Percentiles rank a stretch among this genome's conserved stretches.
Evolutionary conservation across 1,140 invertebrate genomes (phyloP).

Genomic region (Chelonus insularis): DNA sequence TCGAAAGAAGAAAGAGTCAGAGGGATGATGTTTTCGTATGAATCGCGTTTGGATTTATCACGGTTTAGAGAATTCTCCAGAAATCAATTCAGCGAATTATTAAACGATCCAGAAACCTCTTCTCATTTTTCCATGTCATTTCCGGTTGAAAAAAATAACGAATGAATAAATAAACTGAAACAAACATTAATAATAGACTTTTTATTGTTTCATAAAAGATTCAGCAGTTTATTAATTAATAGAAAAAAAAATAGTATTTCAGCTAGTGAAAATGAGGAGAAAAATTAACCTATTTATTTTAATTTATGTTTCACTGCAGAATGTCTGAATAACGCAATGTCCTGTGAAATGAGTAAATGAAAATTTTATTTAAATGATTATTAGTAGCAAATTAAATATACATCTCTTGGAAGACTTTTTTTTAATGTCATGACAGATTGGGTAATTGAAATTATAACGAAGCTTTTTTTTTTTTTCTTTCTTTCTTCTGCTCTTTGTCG

Average conservation of each 20-base stretch:
- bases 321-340: too few relatives aligned
- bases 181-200: too few relatives aligned
- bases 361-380: not conserved
- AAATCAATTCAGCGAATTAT: constrained; percentile 15
- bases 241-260: too few relatives aligned
- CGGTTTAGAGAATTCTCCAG: constrained; percentile 29
- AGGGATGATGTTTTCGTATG: constrained; percentile 12
- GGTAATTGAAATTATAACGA: constrained; percentile 17
- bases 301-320: not conserved
- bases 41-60: constrained; percentile 37
- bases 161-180: too few relatives aligned
- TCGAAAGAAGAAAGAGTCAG: not conserved
- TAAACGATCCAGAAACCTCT: not conserved
- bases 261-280: too few relatives aligned
- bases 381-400: not conserved
- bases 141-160: not conserved
- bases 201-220: too few relatives aligned
- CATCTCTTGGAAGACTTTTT: not conserved
- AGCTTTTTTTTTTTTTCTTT: not conserved
- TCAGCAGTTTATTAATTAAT: too few relatives aligned
- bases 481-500: not conserved
- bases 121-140: not conserved
- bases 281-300: too few relatives aligned
- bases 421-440: not conserved
- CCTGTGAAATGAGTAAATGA: not conserved